Percentiles rank a stretch among this genome's conserved stretches.
Evolutionary conservation across 2,888 invertebrate genomes (phyloP).

Genomic region (Tetrapedia diversipes): DNA sequence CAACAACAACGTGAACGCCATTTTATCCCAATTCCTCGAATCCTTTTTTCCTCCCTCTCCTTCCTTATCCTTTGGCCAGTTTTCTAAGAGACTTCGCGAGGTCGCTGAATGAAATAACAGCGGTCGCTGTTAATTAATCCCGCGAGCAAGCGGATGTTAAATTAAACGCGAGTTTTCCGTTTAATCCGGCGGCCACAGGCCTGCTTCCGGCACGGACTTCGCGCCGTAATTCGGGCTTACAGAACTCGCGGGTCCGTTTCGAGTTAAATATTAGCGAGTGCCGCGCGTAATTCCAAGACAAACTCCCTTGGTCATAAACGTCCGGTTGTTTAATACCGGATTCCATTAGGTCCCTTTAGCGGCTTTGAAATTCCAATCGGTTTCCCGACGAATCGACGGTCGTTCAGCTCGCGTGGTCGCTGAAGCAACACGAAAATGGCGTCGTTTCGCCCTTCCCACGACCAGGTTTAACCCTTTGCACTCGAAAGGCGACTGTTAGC

Average conservation of each 20-base stretch:
- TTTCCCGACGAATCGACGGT: conserved; percentile 12
- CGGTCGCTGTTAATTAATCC: conserved; percentile 30
- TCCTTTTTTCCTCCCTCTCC: too few relatives aligned
- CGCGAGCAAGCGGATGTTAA: not conserved
- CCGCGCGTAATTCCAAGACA: conserved; percentile 17
- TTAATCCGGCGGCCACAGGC: conserved; percentile 5
- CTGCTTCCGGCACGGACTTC: conserved; percentile 15
- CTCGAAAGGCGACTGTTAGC: too few relatives aligned
- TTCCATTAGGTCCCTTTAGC: not conserved
- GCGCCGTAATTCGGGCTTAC: conserved; percentile 14
- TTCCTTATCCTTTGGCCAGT: not conserved
- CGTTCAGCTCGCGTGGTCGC: not conserved
- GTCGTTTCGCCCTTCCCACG: not conserved
- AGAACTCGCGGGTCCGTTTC: not conserved
- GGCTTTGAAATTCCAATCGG: conserved; percentile 31
- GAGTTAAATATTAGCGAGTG: conserved; percentile 16
- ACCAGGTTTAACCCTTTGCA: not conserved
- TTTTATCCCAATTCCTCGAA: too few relatives aligned
- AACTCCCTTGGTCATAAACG: conserved; percentile 26
- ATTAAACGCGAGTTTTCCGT: conserved; percentile 27
- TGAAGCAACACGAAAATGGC: not conserved
- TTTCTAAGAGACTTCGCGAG: not conserved
- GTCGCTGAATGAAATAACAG: not conserved
- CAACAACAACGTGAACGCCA: too few relatives aligned
- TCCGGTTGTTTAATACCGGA: conserved; percentile 14